Evolutionary conservation across 2,888 invertebrate genomes (phyloP), one percentile per base, ranked within the genome.

Genomic region (Nycteola revayana): DNA sequence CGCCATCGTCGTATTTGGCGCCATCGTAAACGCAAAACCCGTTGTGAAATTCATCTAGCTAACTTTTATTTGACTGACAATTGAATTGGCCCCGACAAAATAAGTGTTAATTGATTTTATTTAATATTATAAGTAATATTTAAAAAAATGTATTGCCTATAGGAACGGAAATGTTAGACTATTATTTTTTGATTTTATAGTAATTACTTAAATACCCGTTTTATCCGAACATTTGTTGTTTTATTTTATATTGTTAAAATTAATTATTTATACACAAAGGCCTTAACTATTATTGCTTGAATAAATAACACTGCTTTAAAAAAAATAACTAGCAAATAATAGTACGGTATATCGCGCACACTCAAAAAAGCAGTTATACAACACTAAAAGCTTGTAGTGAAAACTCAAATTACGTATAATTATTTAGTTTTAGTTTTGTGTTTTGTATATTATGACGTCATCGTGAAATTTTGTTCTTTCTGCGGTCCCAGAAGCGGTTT

Each of bases 401-500:
- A 20, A 43, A 55, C 36, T 11, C 50, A 66, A 71, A 75, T 72
- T n/a, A n/a, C n/a, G n/a, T 62, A 42, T 50, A 69, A 70, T 64
- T 66, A 63, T 60, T 60, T 75, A 75, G 6, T n/a, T 21, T 21
- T n/a, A 21, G 6, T n/a, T 7, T 21, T 21, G 7, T 73, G 79
- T 83, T 65, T 80, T 77, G 63, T 75, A 75, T 64, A 53, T 41
- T 68, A 67, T 38, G 58, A 61, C 37, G 82, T 85, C 87, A 87
- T 85, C 82, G 82, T 60, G 73, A 41, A 49, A 47, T 23, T 32
- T 46, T 49, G 3, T 59, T 49, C 84, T 84, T 85, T 67, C 85
- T 75, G 49, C 86, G 68, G 62, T 86, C 84, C 80, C 83, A 85
- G 63, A 82, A 79, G 22, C 81, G 71, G 38, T 82, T 76, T 49